Base-by-base conservation (phyloP, 2,888 invertebrate species). In the Endomychus coccineus region DNA sequence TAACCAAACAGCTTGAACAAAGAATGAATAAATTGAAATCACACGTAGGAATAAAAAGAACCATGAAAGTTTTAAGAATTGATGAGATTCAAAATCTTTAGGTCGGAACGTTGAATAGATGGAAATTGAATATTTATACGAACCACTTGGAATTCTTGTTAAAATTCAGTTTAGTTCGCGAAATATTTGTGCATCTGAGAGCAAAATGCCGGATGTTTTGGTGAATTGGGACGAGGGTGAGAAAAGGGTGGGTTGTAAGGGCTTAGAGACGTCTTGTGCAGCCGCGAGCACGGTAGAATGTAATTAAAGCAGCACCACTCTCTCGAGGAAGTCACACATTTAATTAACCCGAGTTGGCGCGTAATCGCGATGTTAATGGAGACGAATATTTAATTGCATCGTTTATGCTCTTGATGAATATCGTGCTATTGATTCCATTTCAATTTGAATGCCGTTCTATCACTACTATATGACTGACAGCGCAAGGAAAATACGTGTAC, bases 291-390 rank as follows among this genome's bases (percentile, higher is more conserved):
- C 39, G 48, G 52, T 51, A 50, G 58, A 59, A 62, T 59, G 59
- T 61, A 63, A 63, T 63, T 62, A 62, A 58, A 56, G 55, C 56
- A 37, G 49, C 51, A 49, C 55, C 57, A 47, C 52, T 50, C 52
- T 53, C 50, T 50, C 49, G 56, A 54, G 58, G 52, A 56, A 64
- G 62, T 63, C 63, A 56, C 62, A 62, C 61, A 63, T 63, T 64
- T 64, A 64, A 64, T 64, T 64, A 64, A 63, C 62, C 61, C 55
- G 56, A 53, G 50, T 57, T 53, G 58, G 56, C 54, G 57, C 59
- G 60, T 64, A 62, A 62, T 64, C 59, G 61, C 56, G 51, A 60
- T 58, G 62, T 61, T 64, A 64, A 64, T 62, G 60, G 62, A 60
- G 60, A 58, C 59, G 59, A 61, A 63, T 62, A 61, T 61, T 62